phyloP scores from a whole-genome alignment of 2,113 vertebrate genomes.

The Hippocampus mohnikei region DNA sequence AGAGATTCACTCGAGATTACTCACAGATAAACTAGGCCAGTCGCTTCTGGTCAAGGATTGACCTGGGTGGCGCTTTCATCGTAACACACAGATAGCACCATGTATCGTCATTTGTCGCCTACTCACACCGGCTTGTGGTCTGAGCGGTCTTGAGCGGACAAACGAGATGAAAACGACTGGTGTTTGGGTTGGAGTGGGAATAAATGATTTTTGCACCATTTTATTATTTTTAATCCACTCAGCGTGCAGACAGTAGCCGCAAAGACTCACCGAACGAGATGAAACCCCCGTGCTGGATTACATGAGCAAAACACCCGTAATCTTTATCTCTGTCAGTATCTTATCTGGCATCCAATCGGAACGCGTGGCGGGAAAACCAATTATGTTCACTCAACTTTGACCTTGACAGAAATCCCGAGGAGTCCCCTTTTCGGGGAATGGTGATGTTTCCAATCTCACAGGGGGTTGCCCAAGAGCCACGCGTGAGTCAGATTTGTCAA shows the following conservation, averaged over 20 bases:
- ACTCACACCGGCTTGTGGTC: slow-evolving; percentile 14
- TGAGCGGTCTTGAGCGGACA: slow-evolving; percentile 8
- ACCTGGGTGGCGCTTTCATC: slow-evolving; percentile 17
- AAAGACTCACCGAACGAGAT: slow-evolving; percentile 20
- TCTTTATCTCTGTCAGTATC: background rate
- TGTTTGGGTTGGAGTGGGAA: background rate
- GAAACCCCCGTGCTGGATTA: slow-evolving; percentile 31
- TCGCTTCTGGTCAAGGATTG: slow-evolving; percentile 39
- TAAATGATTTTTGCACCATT: slow-evolving; percentile 18
- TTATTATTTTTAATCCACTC: slow-evolving; percentile 51
- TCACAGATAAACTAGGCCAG: slow-evolving; percentile 35
- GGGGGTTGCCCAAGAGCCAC: background rate
- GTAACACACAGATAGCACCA: background rate
- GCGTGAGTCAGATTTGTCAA: background rate
- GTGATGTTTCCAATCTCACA: background rate
- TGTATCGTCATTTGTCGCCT: background rate
- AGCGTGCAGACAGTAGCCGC: slow-evolving; percentile 7
- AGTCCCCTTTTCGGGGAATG: background rate
- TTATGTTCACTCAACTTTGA: slow-evolving; percentile 14
- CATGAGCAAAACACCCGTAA: background rate
- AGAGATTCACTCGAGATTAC: slow-evolving; percentile 35
- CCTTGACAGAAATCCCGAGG: slow-evolving; percentile 6
- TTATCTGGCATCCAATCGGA: slow-evolving; percentile 7
- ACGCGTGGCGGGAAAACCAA: background rate
- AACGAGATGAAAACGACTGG: background rate